Evolutionary conservation across 2,113 vertebrate species (phyloP).

Genomic region (Prietella phreatophila): DNA sequence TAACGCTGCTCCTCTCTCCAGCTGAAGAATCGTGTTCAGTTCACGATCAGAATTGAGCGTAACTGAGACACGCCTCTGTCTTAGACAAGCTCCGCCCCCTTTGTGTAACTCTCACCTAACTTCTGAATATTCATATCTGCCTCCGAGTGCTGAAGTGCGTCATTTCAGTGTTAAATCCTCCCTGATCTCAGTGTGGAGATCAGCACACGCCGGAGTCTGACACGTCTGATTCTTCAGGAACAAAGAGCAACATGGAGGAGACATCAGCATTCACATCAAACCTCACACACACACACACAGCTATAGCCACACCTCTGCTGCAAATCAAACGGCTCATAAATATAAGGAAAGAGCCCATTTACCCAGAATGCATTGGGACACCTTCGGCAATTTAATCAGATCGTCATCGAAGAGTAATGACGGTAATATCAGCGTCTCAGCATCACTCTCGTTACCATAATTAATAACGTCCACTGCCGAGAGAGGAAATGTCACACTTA

Average conservation of each 20-base stretch:
- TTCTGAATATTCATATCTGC: not conserved
- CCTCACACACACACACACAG: not conserved
- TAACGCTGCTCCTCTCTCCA: no score
- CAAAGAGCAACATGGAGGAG: not conserved
- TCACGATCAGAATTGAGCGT: not conserved
- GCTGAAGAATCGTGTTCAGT: no score
- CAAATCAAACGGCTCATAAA: slow-evolving; percentile 54
- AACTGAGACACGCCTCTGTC: not conserved
- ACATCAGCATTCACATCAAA: not conserved
- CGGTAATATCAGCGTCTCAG: slow-evolving; percentile 75
- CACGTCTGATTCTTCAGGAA: not conserved
- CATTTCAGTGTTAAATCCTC: not conserved
- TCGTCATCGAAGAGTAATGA: slow-evolving; percentile 74
- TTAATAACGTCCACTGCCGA: slow-evolving; percentile 74
- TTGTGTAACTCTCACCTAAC: not conserved
- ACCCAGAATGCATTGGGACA: slow-evolving; percentile 68
- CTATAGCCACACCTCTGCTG: slow-evolving; percentile 13
- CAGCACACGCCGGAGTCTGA: not conserved
- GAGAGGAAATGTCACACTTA: slow-evolving; percentile 80
- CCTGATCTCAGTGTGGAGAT: not conserved
- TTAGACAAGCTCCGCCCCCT: not conserved
- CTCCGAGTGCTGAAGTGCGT: not conserved
- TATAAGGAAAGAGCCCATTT: slow-evolving; percentile 61
- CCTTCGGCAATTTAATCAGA: slow-evolving; percentile 77
- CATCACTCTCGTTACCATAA: slow-evolving; percentile 79